phyloP scores from a whole-genome alignment of 2,888 invertebrate genomes.

The Drosophila birchii region DNA sequence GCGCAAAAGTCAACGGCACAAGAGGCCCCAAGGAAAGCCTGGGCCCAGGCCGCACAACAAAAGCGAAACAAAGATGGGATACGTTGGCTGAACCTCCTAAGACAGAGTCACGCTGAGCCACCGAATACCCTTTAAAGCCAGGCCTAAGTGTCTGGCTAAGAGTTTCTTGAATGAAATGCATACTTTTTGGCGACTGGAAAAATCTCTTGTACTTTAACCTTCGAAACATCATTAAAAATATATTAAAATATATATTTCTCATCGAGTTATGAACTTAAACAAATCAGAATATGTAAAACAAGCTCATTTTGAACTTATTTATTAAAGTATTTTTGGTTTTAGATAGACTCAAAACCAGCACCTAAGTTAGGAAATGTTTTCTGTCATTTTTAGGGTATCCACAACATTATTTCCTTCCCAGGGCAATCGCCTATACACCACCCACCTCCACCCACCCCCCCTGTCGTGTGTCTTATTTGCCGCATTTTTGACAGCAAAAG shows the following conservation, averaged over 20 bases:
- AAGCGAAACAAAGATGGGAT: constrained; percentile 40
- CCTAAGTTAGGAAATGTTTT: too few relatives aligned
- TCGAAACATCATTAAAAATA: background rate
- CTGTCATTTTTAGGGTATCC: background rate
- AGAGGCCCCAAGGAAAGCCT: constrained; percentile 28
- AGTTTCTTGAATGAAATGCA: background rate
- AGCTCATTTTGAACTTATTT: background rate
- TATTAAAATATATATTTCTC: background rate
- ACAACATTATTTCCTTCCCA: constrained; percentile 13
- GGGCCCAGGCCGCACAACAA: constrained; percentile 32
- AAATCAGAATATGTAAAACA: background rate
- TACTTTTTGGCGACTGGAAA: background rate
- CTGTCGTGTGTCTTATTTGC: constrained; percentile 56
- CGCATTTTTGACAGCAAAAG: constrained; percentile 62
- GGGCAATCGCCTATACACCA: constrained; percentile 11
- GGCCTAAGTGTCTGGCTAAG: background rate
- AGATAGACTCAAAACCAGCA: background rate
- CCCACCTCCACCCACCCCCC: background rate
- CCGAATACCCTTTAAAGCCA: constrained; percentile 2
- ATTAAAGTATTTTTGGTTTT: fast-evolving
- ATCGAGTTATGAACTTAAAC: too few relatives aligned
- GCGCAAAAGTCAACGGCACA: constrained; percentile 52
- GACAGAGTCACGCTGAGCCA: background rate
- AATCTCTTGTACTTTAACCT: fast-evolving
- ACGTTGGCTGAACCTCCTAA: background rate